Conservation (phyloP, 2,888 invertebrate species). For the Sarcophaga subvicina region DNA sequence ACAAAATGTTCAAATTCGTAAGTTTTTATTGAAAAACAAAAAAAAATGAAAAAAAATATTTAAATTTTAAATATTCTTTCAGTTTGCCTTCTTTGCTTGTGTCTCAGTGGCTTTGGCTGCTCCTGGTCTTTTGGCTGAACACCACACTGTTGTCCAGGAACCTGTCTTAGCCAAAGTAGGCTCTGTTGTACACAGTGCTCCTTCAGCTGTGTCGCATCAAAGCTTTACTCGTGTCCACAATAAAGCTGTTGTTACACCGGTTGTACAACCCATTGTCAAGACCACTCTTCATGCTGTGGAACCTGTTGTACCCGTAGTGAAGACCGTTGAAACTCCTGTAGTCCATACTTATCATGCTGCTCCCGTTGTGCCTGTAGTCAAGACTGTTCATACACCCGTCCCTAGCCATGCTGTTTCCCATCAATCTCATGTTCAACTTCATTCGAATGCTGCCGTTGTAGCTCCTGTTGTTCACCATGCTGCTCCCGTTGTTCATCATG, state of each 20-base stretch:
- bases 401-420: conserved; percentile 12
- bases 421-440: conserved; percentile 4
- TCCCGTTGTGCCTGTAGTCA: conserved; percentile 59
- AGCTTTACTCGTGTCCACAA: conserved; percentile 82
- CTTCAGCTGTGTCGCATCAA: conserved; percentile 83
- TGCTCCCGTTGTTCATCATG: neutral
- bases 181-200: conserved; percentile 71
- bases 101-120: conserved; percentile 74
- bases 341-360: conserved; percentile 55
- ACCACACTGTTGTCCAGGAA: conserved; percentile 72
- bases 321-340: conserved; percentile 45
- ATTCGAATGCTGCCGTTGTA: conserved; percentile 65
- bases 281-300: conserved; percentile 65
- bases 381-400: conserved; percentile 18
- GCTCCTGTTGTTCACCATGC: conserved; percentile 27
- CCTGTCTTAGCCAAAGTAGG: conserved; percentile 77
- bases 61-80: conserved; percentile 1
- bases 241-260: conserved; percentile 78
- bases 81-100: conserved; percentile 29
- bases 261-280: conserved; percentile 61
- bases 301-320: conserved; percentile 75
- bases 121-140: conserved; percentile 71
- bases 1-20: conserved; percentile 65
- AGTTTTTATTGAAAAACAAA: neutral
- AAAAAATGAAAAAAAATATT: conserved; percentile 15